Evolutionary conservation across 2,888 invertebrate species (phyloP).

Genomic region (Microplitis deprimator): DNA sequence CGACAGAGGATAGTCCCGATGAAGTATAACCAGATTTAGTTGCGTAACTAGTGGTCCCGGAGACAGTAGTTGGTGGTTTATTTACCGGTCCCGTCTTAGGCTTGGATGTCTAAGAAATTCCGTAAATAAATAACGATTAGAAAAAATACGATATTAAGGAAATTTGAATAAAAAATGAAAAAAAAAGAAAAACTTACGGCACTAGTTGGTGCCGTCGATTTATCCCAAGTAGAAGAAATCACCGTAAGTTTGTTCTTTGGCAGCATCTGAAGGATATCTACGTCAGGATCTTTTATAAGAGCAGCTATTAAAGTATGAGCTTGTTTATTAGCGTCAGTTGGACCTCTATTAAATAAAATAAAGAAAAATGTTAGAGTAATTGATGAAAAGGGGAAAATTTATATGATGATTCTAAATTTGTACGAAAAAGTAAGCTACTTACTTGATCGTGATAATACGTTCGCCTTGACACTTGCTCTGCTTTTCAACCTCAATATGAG

Average conservation of each 20-base stretch:
- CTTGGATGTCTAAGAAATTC: constrained; percentile 61
- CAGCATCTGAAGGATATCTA: constrained; percentile 87
- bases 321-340: constrained; percentile 92
- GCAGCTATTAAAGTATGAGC: constrained; percentile 92
- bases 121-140: constrained; percentile 20
- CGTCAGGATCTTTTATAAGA: constrained; percentile 95
- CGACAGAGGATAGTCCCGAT: constrained; percentile 58
- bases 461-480: constrained; percentile 95
- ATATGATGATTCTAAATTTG: background rate
- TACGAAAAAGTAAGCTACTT: constrained; percentile 59
- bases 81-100: constrained; percentile 64
- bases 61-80: constrained; percentile 60
- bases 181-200: constrained; percentile 66
- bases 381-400: constrained; percentile 2
- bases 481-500: constrained; percentile 98
- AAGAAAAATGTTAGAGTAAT: constrained; percentile 35
- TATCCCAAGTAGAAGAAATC: constrained; percentile 76
- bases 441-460: constrained; percentile 95
- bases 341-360: constrained; percentile 77
- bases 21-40: constrained; percentile 50
- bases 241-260: constrained; percentile 78
- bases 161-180: background rate
- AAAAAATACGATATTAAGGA: background rate
- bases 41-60: constrained; percentile 40
- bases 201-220: constrained; percentile 71